phyloP scores from a whole-genome alignment of 1,140 invertebrate genomes.

The Drosophila neocordata region DNA sequence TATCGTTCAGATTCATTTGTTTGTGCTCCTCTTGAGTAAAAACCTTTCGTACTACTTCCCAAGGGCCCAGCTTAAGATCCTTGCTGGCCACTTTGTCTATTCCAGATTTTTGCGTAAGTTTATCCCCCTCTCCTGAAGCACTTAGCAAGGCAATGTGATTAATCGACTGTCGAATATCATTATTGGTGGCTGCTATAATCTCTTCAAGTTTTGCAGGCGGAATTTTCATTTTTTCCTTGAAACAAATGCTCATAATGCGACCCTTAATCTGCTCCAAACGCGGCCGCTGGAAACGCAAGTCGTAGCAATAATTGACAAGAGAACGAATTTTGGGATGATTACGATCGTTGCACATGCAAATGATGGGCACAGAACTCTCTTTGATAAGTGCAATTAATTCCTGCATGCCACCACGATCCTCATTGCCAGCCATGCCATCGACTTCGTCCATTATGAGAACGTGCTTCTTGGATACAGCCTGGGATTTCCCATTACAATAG shows the following conservation, averaged over 20 bases:
- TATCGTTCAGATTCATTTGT: constrained; percentile 92
- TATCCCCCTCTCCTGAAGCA: constrained; percentile 82
- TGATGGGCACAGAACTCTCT: constrained; percentile 93
- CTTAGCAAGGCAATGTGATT: constrained; percentile 93
- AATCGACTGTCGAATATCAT: constrained; percentile 96
- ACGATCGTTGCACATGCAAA: constrained; percentile 99
- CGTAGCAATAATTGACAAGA: constrained; percentile 97
- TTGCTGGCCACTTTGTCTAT: constrained; percentile 86
- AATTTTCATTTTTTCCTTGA: constrained; percentile 95
- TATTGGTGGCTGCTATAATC: constrained; percentile 94
- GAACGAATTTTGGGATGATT: constrained; percentile 97
- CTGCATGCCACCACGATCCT: constrained; percentile 98
- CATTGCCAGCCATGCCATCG: constrained; percentile 99
- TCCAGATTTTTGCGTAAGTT: constrained; percentile 74
- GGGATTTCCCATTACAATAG: constrained; percentile 85
- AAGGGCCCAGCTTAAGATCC: constrained; percentile 95
- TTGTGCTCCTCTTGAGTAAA: constrained; percentile 93
- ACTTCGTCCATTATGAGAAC: constrained; percentile 99
- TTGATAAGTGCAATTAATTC: constrained; percentile 98
- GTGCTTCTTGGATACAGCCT: constrained; percentile 87
- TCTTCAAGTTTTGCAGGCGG: constrained; percentile 89
- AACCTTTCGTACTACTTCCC: constrained; percentile 96
- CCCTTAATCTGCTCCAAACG: constrained; percentile 95
- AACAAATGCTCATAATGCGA: constrained; percentile 95
- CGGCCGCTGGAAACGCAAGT: constrained; percentile 93